Base-by-base conservation (phyloP, 2,113 vertebrate species). In the Myanophis thanlyinensis region DNA sequence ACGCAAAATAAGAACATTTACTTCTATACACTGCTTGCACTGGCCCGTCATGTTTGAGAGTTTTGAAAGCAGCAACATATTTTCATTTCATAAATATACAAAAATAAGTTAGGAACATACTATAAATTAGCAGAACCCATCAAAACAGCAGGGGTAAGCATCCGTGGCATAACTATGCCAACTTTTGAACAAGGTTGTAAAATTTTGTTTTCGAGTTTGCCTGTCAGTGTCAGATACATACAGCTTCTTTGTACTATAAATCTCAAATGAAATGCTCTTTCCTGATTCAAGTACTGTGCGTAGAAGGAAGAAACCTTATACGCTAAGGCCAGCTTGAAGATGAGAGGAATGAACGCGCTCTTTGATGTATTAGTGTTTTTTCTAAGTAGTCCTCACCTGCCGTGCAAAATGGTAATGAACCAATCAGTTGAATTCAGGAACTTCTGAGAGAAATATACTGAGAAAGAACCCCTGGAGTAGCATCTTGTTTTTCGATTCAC, bases 391-490 rank as follows among this genome's bases (percentile, higher is more conserved):
- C 93, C 48, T 93, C 90, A 91, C 94, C 93, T 0, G 6, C 95
- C 95, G 95, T 87, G 96, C 0, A 0, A 91, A 92, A 96, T 96
- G 93, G 23, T 96, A 95, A 97, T 96, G 94, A 97, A 93, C 95
- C 91, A 89, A 94, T 96, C 13, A 92, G 94, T 95, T 0, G 51
- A 84, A 93, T 94, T 80, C 89, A 93, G 93, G 94, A 91, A 92
- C 35, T 90, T 91, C 87, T 0, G 4, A 89, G 46, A 85, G 13
- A 3, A 9, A 35, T 35, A 67, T 15, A 20, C 27, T 49, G 59
- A 56, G 44, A 56, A 46, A 23, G 11, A 27, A 53, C 2, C 56
- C 27, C 87, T 84, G 27, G 25, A 54, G 87, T 1, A 52, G 40
- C 40, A 54, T 30, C 20, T 53, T 73, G 47, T 48, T 54, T 84